Evolutionary conservation across 2,113 vertebrate genomes (phyloP).

Genomic region (Dascyllus trimaculatus): DNA sequence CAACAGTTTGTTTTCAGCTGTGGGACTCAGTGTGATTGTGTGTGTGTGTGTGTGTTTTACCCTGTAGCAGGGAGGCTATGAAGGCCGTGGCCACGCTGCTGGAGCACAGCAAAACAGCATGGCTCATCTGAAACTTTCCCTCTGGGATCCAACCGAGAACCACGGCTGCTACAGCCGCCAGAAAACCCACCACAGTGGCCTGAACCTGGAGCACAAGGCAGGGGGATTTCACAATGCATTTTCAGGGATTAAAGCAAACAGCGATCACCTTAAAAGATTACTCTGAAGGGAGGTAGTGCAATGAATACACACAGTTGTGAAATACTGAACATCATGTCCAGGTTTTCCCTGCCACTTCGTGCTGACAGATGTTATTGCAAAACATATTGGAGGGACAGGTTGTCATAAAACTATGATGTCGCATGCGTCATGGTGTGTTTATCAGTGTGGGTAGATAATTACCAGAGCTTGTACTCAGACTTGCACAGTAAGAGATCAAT

Average conservation of each 20-base stretch:
- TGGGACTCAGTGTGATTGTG: neutral
- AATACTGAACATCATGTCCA: neutral
- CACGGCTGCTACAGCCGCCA: conserved; percentile 95
- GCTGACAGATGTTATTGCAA: neutral
- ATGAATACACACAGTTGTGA: no score
- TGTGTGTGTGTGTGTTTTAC: no score
- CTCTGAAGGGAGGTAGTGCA: no score
- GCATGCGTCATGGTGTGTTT: neutral
- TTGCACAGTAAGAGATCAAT: conserved; percentile 5
- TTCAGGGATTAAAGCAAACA: no score
- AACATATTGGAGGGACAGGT: neutral
- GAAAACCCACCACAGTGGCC: conserved; percentile 96
- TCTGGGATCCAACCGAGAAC: conserved; percentile 96
- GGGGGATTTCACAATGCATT: no score
- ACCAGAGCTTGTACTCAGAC: neutral
- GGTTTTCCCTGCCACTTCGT: neutral
- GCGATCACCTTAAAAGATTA: no score
- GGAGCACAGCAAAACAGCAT: conserved; percentile 93
- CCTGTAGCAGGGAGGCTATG: conserved; percentile 95
- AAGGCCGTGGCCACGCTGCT: conserved; percentile 97
- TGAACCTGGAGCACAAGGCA: conserved; percentile 87
- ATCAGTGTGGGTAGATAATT: conserved; percentile 43
- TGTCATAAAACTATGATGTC: neutral
- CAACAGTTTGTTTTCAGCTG: conserved; percentile 13
- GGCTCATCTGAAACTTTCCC: conserved; percentile 93